Percentiles rank a stretch among this genome's conserved stretches.
phyloP scores from a whole-genome alignment of 2,113 vertebrate species.

The Neolamprologus tretocephalus region DNA sequence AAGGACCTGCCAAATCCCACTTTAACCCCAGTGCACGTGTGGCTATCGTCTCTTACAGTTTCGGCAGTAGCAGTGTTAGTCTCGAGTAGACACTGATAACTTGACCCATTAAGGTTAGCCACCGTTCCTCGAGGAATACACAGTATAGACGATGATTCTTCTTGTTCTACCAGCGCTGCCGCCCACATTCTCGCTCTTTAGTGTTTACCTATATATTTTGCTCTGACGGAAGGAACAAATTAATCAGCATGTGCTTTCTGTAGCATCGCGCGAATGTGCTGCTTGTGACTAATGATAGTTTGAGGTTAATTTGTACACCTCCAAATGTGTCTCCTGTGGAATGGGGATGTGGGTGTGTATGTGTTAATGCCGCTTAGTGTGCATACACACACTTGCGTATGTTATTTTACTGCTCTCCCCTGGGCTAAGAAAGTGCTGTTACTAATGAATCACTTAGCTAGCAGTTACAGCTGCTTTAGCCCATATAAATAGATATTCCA shows the following conservation, averaged over 20 bases:
- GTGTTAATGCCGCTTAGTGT: not conserved
- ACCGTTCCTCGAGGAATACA: constrained; percentile 7
- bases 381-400: constrained; percentile 16
- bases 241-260: constrained; percentile 42
- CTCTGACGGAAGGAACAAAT: constrained; percentile 39
- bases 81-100: constrained; percentile 50
- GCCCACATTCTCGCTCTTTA: constrained; percentile 31
- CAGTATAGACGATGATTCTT: constrained; percentile 10
- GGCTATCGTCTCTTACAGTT: not conserved
- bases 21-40: not conserved
- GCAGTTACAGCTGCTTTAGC: constrained; percentile 43
- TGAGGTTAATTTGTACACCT: constrained; percentile 57
- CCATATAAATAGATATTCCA: constrained; percentile 39
- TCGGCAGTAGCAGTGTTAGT: not conserved
- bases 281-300: constrained; percentile 56
- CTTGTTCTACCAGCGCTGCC: constrained; percentile 13
- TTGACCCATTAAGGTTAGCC: constrained; percentile 36
- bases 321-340: constrained; percentile 28
- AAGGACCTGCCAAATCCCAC: not conserved
- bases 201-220: constrained; percentile 52
- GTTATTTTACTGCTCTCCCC: constrained; percentile 41
- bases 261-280: constrained; percentile 14
- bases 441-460: constrained; percentile 59
- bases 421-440: constrained; percentile 28
- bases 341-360: not conserved